Percentiles rank a stretch among this genome's conserved stretches.
Conservation (phyloP, 2,888 invertebrate genomes). For the Chaitophorus viminalis region DNA sequence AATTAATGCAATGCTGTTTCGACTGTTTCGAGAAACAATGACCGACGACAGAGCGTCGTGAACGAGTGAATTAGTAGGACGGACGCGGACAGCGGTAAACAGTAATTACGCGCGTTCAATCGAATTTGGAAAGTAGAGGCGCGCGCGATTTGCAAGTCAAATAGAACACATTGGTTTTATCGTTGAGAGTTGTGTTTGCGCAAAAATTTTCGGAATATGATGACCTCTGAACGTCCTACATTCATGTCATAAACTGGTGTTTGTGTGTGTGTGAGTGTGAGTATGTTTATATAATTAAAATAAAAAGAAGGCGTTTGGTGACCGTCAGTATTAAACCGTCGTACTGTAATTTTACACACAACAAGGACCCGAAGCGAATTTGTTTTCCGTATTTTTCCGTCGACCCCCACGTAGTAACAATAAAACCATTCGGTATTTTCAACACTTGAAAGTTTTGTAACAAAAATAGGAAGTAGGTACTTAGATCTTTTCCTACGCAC, state of each 20-base stretch:
- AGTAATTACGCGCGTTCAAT: background rate
- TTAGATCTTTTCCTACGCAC: too few relatives aligned
- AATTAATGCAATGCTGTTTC: background rate
- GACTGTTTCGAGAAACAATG: slow-evolving; percentile 6
- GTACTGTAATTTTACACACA: too few relatives aligned
- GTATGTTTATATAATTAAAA: background rate
- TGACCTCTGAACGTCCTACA: slow-evolving; percentile 36
- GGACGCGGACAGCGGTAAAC: too few relatives aligned
- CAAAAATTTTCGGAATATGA: background rate
- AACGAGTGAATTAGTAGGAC: background rate
- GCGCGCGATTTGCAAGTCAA: background rate
- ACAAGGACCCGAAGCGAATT: background rate
- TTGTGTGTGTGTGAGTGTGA: background rate
- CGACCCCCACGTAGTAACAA: too few relatives aligned
- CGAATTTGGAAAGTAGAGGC: background rate
- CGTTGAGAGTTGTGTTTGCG: background rate
- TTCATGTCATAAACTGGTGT: too few relatives aligned
- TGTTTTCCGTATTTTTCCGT: background rate
- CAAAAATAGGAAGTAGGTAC: too few relatives aligned
- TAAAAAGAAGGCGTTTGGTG: background rate
- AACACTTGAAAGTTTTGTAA: too few relatives aligned
- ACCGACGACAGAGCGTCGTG: background rate
- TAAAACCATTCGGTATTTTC: background rate
- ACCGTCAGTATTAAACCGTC: background rate
- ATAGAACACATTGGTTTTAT: background rate